phyloP scores from a whole-genome alignment of 2,888 invertebrate species.

The Heteromurus nitidus region DNA sequence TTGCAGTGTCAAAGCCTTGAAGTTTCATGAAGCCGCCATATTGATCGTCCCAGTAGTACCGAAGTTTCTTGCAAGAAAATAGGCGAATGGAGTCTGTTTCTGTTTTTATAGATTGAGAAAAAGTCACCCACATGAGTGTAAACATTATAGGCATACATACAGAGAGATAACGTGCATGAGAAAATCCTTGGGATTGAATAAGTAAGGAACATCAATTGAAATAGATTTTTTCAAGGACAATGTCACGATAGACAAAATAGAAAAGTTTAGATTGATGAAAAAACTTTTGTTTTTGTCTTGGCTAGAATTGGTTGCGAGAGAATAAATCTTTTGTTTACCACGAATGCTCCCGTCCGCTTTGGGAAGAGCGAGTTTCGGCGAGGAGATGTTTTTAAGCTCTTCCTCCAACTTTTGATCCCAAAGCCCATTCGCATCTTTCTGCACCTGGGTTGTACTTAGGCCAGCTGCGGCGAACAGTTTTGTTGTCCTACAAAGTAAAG shows the following conservation, averaged over 20 bases:
- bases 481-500: constrained; percentile 62
- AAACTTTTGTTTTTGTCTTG: not conserved
- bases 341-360: constrained; percentile 71
- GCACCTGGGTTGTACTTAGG: constrained; percentile 57
- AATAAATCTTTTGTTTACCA: constrained; percentile 61
- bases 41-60: constrained; percentile 86
- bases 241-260: not conserved
- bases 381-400: constrained; percentile 64
- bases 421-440: constrained; percentile 54
- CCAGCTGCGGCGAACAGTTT: constrained; percentile 68
- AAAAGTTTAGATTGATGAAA: not conserved
- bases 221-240: not conserved
- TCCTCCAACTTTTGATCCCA: constrained; percentile 71
- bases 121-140: not conserved
- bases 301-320: constrained; percentile 4
- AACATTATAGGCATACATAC: too few relatives aligned
- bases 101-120: not conserved
- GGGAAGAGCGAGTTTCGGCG: constrained; percentile 72
- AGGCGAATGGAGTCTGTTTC: constrained; percentile 76
- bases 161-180: too few relatives aligned
- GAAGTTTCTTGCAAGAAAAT: constrained; percentile 89
- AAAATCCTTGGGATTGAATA: too few relatives aligned
- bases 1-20: constrained; percentile 83
- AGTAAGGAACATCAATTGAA: constrained; percentile 12
- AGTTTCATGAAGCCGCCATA: constrained; percentile 83